phyloP scores from a whole-genome alignment of 2,113 vertebrate genomes.

The Cyphomyrus discorhynchus region DNA sequence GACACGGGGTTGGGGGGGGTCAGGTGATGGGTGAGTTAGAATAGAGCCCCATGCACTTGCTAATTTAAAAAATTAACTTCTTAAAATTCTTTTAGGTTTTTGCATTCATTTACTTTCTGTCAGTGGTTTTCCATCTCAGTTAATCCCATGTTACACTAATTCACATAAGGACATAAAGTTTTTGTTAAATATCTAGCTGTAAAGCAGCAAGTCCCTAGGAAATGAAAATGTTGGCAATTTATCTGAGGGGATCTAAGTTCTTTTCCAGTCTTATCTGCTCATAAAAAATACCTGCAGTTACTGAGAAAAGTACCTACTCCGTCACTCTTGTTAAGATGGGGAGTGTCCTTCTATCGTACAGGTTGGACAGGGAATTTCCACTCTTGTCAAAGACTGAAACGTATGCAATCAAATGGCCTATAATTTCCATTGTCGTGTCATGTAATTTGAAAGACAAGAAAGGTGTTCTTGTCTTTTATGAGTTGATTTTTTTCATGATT shows the following conservation, averaged over 20 bases:
- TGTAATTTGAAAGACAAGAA: neutral
- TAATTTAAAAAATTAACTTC: neutral
- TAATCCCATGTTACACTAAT: neutral
- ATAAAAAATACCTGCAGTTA: neutral
- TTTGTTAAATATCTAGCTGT: neutral
- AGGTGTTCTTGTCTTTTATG: neutral
- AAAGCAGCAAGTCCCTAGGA: neutral
- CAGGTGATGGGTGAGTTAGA: neutral
- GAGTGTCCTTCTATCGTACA: neutral
- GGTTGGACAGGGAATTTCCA: neutral
- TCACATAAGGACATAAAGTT: neutral
- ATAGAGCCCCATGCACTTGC: neutral
- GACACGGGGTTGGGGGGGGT: neutral
- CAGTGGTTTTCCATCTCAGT: neutral
- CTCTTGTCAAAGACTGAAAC: neutral
- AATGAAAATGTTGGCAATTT: neutral
- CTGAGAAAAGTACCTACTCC: neutral
- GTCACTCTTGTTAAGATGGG: neutral
- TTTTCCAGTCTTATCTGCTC: neutral
- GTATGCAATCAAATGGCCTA: neutral
- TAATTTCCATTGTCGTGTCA: neutral
- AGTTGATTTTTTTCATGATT: neutral
- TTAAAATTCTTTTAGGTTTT: neutral
- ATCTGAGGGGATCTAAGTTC: neutral
- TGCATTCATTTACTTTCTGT: neutral